Percentiles rank a stretch among this genome's conserved stretches.
Conservation (phyloP, 2,888 invertebrate genomes). For the Agrochola macilenta region DNA sequence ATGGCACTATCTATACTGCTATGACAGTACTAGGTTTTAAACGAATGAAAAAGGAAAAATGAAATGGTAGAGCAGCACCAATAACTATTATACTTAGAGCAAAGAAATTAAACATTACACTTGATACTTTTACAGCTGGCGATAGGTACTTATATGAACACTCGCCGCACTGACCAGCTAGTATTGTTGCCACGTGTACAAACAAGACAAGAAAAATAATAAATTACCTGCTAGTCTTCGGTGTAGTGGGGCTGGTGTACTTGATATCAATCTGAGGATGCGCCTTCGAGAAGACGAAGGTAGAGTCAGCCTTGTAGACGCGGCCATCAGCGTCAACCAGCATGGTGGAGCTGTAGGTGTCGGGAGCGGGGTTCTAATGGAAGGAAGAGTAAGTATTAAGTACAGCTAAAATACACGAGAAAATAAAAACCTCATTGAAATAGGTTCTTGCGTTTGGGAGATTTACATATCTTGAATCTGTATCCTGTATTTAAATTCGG, state of each 20-base stretch:
- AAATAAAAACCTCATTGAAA: background rate
- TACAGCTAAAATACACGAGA: background rate
- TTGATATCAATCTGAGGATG: conserved; percentile 4
- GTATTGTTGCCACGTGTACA: background rate
- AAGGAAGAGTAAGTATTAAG: background rate
- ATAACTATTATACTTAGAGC: background rate
- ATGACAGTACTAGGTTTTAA: background rate
- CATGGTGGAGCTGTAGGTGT: conserved; percentile 11
- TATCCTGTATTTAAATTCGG: background rate
- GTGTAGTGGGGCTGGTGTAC: conserved; percentile 8
- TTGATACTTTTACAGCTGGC: background rate
- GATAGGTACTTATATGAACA: background rate
- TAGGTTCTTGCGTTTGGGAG: background rate
- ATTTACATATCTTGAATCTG: background rate
- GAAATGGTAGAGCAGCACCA: background rate
- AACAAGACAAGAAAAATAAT: background rate
- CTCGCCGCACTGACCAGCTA: background rate
- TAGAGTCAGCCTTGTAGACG: background rate
- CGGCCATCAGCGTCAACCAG: conserved; percentile 1
- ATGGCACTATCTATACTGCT: no score
- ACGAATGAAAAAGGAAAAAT: background rate
- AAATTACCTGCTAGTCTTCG: conserved; percentile 14
- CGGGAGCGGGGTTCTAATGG: conserved; percentile 9
- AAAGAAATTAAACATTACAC: background rate
- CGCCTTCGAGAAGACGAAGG: conserved; percentile 10